Percentiles rank a stretch among this genome's conserved stretches.
Conservation (phyloP, 1,140 invertebrate species). For the roundworm (Caenorhabditis elegans) region WBcel235 BX284606.5:10582501-10583000, state of each 20-base stretch:
- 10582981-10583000: background rate
- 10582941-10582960: background rate
- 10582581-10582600: background rate
- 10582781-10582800: constrained; percentile 10
- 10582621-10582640: background rate
- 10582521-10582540: constrained; percentile 8
- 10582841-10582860: background rate
- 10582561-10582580: background rate
- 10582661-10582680: too few relatives aligned
- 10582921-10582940: background rate
- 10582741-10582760: background rate
- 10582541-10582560: background rate
- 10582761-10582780: background rate
- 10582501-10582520: background rate
- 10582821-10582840: background rate
- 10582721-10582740: background rate
- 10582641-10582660: background rate
- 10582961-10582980: background rate
- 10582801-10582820: background rate
- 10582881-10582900: constrained; percentile 5
- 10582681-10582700: too few relatives aligned
- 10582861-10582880: too few relatives aligned
- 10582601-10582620: background rate
- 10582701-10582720: background rate
- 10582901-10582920: background rate